Conservation (phyloP, 2,888 invertebrate genomes). For the Nephrocerus scutellatus region DNA sequence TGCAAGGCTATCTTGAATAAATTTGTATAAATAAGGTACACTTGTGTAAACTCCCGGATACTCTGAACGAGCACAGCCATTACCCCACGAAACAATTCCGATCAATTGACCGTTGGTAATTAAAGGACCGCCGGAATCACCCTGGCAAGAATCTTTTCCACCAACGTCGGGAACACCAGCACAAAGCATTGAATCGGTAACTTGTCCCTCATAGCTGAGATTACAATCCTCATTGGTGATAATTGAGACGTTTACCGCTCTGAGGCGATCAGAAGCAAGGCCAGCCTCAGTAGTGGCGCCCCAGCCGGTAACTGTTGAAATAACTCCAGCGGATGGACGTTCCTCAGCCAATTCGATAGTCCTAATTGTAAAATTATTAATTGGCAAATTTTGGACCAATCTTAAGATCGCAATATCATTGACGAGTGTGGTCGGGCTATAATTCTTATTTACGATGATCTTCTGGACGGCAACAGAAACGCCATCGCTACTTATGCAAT, state of each 20-base stretch:
- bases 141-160: slow-evolving; percentile 37
- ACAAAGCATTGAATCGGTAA: slow-evolving; percentile 38
- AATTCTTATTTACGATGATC: slow-evolving; percentile 50
- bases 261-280: slow-evolving; percentile 34
- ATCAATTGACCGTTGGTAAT: slow-evolving; percentile 27
- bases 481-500: slow-evolving; percentile 47
- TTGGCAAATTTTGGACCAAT: slow-evolving; percentile 27
- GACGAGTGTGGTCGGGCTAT: slow-evolving; percentile 47
- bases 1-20: slow-evolving; percentile 3
- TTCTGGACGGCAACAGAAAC: slow-evolving; percentile 48
- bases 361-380: slow-evolving; percentile 35
- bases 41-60: slow-evolving; percentile 38
- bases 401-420: slow-evolving; percentile 52
- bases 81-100: slow-evolving; percentile 42
- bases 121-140: slow-evolving; percentile 43
- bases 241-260: slow-evolving; percentile 50
- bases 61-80: slow-evolving; percentile 34
- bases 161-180: slow-evolving; percentile 31
- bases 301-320: slow-evolving; percentile 38
- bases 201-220: slow-evolving; percentile 46
- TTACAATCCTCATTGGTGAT: slow-evolving; percentile 48
- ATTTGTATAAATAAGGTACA: slow-evolving; percentile 7
- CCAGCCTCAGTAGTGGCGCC: slow-evolving; percentile 33
- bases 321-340: slow-evolving; percentile 24
- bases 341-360: slow-evolving; percentile 40